A percentile compares a stretch with the other conserved stretches of the same genome.
Evolutionary conservation across 2,888 invertebrate species (phyloP).

Genomic region (Reticulitermes lucifugus): DNA sequence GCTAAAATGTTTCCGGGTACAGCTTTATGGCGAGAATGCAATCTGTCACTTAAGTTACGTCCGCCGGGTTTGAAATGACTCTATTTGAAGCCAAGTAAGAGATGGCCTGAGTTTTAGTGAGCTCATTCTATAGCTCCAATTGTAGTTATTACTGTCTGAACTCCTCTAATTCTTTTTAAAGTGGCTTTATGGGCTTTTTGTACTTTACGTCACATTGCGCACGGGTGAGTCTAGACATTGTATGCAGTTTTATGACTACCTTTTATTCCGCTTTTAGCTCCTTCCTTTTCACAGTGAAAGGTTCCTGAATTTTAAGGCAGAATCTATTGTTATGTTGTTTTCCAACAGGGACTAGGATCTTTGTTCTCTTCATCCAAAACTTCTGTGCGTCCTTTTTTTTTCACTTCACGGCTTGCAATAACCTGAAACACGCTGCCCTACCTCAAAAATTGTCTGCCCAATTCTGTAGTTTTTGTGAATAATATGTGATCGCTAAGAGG

Average conservation of each 20-base stretch:
- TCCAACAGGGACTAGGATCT: background rate
- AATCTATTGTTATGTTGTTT: background rate
- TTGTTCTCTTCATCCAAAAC: background rate
- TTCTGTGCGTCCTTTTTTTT: background rate
- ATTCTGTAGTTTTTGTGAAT: too few species aligned
- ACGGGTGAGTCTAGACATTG: background rate
- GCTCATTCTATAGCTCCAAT: background rate
- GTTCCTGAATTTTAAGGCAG: constrained; percentile 4
- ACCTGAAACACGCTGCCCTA: too few species aligned
- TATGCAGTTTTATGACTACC: background rate
- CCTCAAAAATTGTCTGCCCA: too few species aligned
- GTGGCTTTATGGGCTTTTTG: background rate
- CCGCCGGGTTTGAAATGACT: background rate
- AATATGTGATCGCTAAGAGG: too few species aligned
- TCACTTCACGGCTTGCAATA: background rate
- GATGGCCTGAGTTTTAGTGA: background rate
- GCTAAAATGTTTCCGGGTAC: too few species aligned
- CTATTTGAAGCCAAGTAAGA: background rate
- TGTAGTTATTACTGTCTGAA: background rate
- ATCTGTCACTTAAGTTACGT: background rate
- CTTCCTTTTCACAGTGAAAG: background rate
- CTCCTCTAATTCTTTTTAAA: background rate
- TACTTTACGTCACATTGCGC: background rate
- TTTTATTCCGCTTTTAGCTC: background rate
- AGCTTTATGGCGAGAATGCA: background rate